Conservation (phyloP, 2,888 invertebrate species). For the Balanococcus diminutus region DNA sequence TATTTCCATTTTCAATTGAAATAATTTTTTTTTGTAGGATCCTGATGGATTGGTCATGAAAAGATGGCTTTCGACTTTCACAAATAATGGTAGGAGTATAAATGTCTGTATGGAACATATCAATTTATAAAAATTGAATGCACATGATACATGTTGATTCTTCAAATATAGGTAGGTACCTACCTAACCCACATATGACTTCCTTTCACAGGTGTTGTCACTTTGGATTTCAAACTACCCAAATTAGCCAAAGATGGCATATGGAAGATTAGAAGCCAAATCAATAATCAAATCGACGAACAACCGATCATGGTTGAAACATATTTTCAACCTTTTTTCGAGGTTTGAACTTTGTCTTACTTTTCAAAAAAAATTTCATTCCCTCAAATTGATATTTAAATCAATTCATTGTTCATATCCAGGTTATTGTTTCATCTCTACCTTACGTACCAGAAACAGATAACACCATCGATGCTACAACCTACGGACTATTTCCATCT, state of each 20-base stretch:
- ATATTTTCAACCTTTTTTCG: slow-evolving; percentile 62
- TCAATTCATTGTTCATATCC: slow-evolving; percentile 53
- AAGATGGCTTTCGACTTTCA: slow-evolving; percentile 61
- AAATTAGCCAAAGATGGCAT: slow-evolving; percentile 61
- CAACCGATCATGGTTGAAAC: slow-evolving; percentile 61
- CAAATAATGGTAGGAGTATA: slow-evolving; percentile 60
- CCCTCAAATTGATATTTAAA: neutral
- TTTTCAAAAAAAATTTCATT: neutral
- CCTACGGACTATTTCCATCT: slow-evolving; percentile 60
- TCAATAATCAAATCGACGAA: slow-evolving; percentile 61
- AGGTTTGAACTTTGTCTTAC: slow-evolving; percentile 59
- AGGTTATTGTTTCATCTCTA: slow-evolving; percentile 61
- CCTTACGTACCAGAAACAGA: slow-evolving; percentile 61
- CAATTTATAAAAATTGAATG: no score
- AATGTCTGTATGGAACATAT: no score
- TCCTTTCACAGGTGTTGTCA: slow-evolving; percentile 61
- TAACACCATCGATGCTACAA: slow-evolving; percentile 59
- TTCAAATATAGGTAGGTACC: neutral
- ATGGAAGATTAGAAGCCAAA: slow-evolving; percentile 62
- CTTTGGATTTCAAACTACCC: slow-evolving; percentile 61
- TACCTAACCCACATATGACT: no score
- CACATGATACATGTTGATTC: no score
- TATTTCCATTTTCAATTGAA: no score
- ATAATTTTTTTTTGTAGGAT: slow-evolving; percentile 59
- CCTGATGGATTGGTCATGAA: slow-evolving; percentile 62